Evolutionary conservation across 2,113 vertebrate genomes (phyloP).

Genomic region (Dipodomys merriami): DNA sequence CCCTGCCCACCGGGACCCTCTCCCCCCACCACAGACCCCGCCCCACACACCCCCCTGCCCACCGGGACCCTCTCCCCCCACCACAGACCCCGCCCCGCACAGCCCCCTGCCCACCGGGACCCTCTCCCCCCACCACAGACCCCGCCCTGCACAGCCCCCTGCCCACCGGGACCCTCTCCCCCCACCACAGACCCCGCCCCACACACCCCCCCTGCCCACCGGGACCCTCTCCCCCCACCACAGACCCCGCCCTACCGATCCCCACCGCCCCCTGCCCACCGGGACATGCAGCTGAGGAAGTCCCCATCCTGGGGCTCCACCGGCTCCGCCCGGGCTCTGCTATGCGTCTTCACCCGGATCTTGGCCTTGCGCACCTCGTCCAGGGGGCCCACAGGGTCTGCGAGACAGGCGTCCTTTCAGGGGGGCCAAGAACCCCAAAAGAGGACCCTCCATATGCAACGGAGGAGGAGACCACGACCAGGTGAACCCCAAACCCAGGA

Average conservation of each 20-base stretch:
- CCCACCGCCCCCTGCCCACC: constrained; percentile 85
- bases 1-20: neutral
- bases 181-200: no score
- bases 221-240: no score
- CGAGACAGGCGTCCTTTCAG: accelerated
- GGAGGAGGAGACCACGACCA: no score
- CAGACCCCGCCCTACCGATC: no score
- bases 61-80: neutral
- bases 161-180: no score
- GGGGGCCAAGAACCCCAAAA: no score
- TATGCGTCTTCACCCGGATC: constrained; percentile 85
- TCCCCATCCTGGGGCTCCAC: constrained; percentile 90
- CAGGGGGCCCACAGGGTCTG: constrained; percentile 83
- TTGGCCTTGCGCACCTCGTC: constrained; percentile 88
- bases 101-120: no score
- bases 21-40: neutral
- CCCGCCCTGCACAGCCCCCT: no score
- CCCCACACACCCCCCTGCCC: neutral
- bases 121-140: no score
- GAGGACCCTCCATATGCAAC: no score
- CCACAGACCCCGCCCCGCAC: neutral
- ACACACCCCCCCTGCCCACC: no score
- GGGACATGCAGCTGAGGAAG: constrained; percentile 98
- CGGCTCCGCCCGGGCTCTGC: constrained; percentile 76
- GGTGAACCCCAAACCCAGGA: no score